A percentile compares a stretch with the other conserved stretches of the same genome.
Evolutionary conservation across 1,140 invertebrate genomes (phyloP).

Genomic region (Dufourea novaeangliae): DNA sequence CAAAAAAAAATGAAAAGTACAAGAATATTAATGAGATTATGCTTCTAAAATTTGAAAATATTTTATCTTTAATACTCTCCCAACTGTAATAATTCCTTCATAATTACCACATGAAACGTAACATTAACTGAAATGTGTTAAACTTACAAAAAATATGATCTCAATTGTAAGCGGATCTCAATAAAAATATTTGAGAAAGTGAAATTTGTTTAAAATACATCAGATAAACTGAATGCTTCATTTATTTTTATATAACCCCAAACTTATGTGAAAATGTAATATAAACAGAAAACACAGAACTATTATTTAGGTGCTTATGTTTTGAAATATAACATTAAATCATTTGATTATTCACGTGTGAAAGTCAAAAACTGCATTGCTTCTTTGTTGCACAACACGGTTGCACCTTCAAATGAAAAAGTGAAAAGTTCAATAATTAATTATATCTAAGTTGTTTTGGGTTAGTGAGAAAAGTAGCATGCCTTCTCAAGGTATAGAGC

Average conservation of each 20-base stretch:
- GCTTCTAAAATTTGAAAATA: not conserved
- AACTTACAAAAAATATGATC: not conserved
- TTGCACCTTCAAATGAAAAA: not conserved
- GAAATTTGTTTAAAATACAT: not conserved
- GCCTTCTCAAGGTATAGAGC: not conserved
- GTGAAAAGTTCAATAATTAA: not conserved
- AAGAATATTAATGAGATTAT: not conserved
- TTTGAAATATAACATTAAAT: not conserved
- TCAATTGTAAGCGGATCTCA: not conserved
- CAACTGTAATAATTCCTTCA: not conserved
- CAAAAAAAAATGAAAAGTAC: not conserved
- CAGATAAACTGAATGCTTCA: not conserved
- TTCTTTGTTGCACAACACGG: not conserved
- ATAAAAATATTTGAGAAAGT: not conserved
- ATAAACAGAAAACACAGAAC: not conserved
- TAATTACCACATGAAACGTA: not conserved
- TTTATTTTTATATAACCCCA: not conserved
- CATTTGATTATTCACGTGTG: not conserved
- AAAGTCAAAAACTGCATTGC: not conserved
- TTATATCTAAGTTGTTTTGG: not conserved
- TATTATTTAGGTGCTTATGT: conserved; percentile 26
- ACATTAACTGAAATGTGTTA: not conserved
- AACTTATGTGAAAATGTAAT: not conserved
- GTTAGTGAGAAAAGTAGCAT: not conserved
- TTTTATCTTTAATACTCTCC: not conserved